A percentile compares a stretch with the other conserved stretches of the same genome.
phyloP scores from a whole-genome alignment of 2,888 invertebrate genomes.

The Malthinus seriepunctatus region DNA sequence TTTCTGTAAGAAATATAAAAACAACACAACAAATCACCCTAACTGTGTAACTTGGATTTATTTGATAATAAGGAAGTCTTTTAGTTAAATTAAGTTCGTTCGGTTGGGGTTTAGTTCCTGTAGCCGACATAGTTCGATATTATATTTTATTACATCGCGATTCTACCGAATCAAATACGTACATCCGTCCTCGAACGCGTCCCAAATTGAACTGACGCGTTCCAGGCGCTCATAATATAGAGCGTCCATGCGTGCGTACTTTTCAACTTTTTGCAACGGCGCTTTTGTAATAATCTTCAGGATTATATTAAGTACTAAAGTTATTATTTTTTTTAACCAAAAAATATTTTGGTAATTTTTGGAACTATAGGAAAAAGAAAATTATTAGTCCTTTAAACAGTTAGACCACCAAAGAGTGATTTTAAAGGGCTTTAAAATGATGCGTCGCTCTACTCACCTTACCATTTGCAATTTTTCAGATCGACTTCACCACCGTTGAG shows the following conservation, averaged over 20 bases:
- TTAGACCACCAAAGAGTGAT: no score
- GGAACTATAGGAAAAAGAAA: no score
- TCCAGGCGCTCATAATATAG: background rate
- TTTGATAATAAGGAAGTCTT: constrained; percentile 32
- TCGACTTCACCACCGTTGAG: no score
- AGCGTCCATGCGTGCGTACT: constrained; percentile 2
- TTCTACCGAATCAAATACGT: background rate
- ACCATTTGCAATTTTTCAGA: no score
- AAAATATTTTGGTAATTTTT: no score
- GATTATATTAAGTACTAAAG: no score
- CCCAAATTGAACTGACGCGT: constrained; percentile 1
- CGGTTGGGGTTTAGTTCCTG: constrained; percentile 25
- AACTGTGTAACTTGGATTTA: constrained; percentile 51
- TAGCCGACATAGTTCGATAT: constrained; percentile 28
- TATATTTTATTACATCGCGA: constrained; percentile 22
- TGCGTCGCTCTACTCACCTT: no score
- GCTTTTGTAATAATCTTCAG: no score
- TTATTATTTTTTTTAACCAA: no score
- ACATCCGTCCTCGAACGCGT: background rate
- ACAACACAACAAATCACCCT: constrained; percentile 52
- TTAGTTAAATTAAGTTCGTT: constrained; percentile 20
- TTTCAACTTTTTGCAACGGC: constrained; percentile 3
- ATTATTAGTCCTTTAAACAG: no score
- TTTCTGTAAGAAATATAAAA: constrained; percentile 51
- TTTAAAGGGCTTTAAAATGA: no score